phyloP scores from a whole-genome alignment of 2,113 vertebrate genomes.

The Sylvietta virens region DNA sequence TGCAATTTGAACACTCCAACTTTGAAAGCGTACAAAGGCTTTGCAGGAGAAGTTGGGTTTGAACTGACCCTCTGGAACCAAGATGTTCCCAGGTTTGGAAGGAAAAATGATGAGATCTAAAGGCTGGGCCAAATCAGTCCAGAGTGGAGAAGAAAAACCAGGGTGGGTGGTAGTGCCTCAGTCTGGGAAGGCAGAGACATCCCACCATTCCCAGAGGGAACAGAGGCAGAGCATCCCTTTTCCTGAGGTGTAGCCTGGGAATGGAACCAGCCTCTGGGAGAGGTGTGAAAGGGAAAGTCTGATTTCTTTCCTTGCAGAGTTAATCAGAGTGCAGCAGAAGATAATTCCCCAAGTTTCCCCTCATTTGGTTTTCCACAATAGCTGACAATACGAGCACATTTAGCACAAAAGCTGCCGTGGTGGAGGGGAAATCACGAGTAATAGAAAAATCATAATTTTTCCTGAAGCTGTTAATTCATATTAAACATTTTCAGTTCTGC shows the following conservation, averaged over 20 bases:
- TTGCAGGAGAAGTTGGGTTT: background rate
- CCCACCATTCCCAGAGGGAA: rapidly evolving
- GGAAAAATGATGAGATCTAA: background rate
- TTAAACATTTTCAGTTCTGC: conserved; percentile 4
- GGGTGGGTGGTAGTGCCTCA: background rate
- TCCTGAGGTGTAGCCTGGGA: background rate
- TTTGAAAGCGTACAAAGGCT: background rate
- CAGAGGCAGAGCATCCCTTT: background rate
- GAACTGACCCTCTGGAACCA: background rate
- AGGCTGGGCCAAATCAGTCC: background rate
- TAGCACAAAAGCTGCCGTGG: background rate
- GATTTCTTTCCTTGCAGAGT: background rate
- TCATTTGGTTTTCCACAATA: background rate
- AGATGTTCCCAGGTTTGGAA: background rate
- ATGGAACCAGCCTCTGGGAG: background rate
- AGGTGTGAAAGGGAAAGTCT: background rate
- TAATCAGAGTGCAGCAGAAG: background rate
- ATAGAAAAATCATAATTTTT: background rate
- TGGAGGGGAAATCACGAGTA: background rate
- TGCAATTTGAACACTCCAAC: background rate
- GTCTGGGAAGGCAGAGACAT: background rate
- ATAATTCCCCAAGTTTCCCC: background rate
- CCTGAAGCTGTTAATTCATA: background rate
- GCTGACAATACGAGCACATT: background rate
- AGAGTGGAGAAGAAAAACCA: background rate